Conservation (phyloP, 2,113 vertebrate genomes). For the Cebus imitator region DNA sequence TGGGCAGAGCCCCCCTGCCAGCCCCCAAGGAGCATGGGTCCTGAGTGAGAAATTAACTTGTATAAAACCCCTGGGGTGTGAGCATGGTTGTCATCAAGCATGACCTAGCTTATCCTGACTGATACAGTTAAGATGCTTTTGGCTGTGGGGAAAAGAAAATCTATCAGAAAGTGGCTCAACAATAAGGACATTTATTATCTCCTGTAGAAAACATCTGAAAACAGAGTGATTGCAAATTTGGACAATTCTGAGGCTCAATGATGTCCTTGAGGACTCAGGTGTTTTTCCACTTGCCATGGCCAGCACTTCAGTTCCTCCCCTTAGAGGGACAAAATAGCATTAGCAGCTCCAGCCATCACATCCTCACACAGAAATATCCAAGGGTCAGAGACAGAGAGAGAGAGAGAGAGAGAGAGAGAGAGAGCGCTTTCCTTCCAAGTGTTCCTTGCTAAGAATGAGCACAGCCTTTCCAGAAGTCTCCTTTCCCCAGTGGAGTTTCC, state of each 20-base stretch:
- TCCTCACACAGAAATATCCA: background rate
- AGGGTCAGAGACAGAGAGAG: background rate
- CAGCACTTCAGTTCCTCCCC: too few relatives aligned
- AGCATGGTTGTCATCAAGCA: accelerated
- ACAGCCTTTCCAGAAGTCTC: background rate
- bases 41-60: background rate
- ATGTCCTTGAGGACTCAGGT: background rate
- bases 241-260: background rate
- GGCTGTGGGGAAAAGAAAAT: background rate
- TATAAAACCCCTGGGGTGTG: background rate
- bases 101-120: background rate
- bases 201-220: background rate
- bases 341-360: background rate
- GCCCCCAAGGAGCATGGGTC: background rate
- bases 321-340: background rate
- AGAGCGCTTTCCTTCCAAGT: background rate
- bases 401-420: background rate
- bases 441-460: background rate
- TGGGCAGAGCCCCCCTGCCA: background rate
- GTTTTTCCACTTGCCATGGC: background rate
- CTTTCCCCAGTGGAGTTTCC: background rate
- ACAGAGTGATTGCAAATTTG: background rate
- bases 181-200: background rate
- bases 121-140: background rate
- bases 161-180: background rate